Percentiles rank a stretch among this genome's conserved stretches.
phyloP scores from a whole-genome alignment of 2,888 invertebrate genomes.

The Cabera pusaria region DNA sequence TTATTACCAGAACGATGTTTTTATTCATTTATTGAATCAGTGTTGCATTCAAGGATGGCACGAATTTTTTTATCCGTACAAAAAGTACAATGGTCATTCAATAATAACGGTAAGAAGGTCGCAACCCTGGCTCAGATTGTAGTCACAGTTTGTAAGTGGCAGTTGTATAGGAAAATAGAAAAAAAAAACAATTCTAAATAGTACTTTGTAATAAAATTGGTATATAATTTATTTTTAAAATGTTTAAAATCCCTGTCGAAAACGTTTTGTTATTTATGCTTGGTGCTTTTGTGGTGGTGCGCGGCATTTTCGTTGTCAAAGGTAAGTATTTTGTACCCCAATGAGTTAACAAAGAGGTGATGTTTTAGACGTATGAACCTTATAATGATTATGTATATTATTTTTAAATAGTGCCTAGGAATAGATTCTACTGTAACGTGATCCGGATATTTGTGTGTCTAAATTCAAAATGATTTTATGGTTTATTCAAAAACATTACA shows the following conservation, averaged over 20 bases:
- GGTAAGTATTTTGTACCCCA: too few species aligned
- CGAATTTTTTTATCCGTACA: slow-evolving; percentile 53
- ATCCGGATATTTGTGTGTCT: too few species aligned
- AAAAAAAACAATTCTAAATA: too few species aligned
- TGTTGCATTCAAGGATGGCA: slow-evolving; percentile 68
- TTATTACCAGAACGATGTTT: slow-evolving; percentile 19
- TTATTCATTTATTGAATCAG: slow-evolving; percentile 35
- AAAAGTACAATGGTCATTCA: slow-evolving; percentile 46
- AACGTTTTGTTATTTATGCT: slow-evolving; percentile 39
- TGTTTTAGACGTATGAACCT: too few species aligned
- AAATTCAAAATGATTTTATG: too few species aligned
- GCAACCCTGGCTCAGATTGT: slow-evolving; percentile 43
- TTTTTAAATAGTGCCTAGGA: too few species aligned
- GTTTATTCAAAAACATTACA: too few species aligned
- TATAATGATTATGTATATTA: too few species aligned
- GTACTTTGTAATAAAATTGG: too few species aligned
- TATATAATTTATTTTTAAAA: too few species aligned
- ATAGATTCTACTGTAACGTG: too few species aligned
- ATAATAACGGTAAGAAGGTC: slow-evolving; percentile 58
- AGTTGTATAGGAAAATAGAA: slow-evolving; percentile 29
- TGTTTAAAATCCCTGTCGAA: slow-evolving; percentile 33
- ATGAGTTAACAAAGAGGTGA: too few species aligned
- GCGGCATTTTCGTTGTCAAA: slow-evolving; percentile 56
- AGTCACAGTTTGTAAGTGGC: slow-evolving; percentile 24
- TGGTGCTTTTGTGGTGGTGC: slow-evolving; percentile 39